Conservation (phyloP, 1,140 invertebrate genomes). For the Semibalanus balanoides region DNA sequence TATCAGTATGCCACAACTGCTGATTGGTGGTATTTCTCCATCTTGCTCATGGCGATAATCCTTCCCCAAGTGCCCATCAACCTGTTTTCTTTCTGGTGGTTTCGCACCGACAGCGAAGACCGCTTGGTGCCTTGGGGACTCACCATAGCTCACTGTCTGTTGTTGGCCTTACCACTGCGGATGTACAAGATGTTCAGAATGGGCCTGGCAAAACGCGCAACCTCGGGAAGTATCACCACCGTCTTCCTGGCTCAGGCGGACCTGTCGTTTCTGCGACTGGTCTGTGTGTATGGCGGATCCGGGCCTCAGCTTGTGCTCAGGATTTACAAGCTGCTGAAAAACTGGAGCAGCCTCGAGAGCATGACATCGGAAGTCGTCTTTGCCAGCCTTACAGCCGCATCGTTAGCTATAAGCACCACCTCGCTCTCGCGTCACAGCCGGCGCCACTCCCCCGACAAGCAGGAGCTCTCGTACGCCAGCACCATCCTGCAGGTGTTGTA, state of each 20-base stretch:
- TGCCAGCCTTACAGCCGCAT: neutral
- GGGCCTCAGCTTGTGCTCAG: neutral
- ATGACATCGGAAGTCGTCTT: neutral
- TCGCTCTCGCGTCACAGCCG: neutral
- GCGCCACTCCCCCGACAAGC: neutral
- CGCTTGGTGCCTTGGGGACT: neutral
- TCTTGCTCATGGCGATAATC: neutral
- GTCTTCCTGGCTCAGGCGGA: neutral
- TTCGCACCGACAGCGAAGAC: neutral
- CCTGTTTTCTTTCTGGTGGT: neutral
- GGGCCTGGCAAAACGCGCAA: neutral
- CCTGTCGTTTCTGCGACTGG: neutral
- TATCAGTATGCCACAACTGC: neutral
- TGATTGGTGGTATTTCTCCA: neutral
- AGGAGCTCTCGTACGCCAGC: neutral
- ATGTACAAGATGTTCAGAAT: neutral
- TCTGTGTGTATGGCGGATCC: neutral
- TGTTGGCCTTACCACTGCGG: neutral
- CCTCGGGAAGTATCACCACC: neutral
- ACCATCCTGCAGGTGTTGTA: neutral
- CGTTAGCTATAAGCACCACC: neutral
- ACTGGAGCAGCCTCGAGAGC: neutral
- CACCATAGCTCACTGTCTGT: neutral
- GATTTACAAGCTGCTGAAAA: neutral
- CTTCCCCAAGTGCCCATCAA: neutral